Conservation (phyloP, 2,888 invertebrate species). For the Tachina fera region DNA sequence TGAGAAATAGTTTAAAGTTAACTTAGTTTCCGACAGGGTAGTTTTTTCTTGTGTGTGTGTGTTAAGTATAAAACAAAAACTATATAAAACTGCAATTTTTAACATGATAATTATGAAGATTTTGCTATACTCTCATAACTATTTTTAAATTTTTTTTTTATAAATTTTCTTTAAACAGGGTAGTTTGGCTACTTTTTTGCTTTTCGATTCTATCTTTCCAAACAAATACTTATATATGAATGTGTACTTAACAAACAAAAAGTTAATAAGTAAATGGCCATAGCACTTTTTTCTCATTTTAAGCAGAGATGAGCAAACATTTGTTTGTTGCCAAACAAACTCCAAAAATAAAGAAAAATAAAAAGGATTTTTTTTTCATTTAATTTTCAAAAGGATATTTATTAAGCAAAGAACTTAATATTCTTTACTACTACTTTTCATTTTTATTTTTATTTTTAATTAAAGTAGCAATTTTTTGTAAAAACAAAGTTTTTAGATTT, state of each 20-base stretch:
- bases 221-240: background rate
- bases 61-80: slow-evolving; percentile 41
- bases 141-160: background rate
- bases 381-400: slow-evolving; percentile 21
- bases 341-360: background rate
- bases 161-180: background rate
- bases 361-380: background rate
- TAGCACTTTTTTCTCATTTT: background rate
- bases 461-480: slow-evolving; percentile 15
- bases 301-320: slow-evolving; percentile 22
- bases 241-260: background rate
- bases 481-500: slow-evolving; percentile 12
- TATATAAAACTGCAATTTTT: slow-evolving; percentile 36
- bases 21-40: no score
- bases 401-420: slow-evolving; percentile 1
- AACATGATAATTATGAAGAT: slow-evolving; percentile 40
- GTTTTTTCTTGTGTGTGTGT: background rate
- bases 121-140: slow-evolving; percentile 15
- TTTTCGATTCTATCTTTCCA: background rate
- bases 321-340: slow-evolving; percentile 10
- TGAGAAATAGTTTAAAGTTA: no score
- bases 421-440: slow-evolving; percentile 14
- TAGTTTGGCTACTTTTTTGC: slow-evolving; percentile 16
- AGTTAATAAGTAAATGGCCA: slow-evolving; percentile 51
- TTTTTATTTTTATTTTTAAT: background rate